Base-by-base conservation (phyloP, 2,888 invertebrate species). In the Eupithecia subumbrata region DNA sequence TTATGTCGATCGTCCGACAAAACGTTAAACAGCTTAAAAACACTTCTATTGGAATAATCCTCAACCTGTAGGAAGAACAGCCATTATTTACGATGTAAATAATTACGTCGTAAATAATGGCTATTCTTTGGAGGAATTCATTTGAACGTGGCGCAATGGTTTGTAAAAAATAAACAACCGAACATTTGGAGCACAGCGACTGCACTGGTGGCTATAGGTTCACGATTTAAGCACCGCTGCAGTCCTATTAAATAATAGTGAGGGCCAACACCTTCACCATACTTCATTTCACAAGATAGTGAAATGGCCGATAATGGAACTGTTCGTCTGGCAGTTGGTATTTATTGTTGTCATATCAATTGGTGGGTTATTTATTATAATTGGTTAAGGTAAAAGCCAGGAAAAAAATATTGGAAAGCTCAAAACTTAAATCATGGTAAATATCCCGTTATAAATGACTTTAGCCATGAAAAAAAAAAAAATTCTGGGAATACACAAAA, bases 161-260 rank as follows among this genome's bases (percentile, higher is more conserved):
- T 74, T 74, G 76, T 74, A 74, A 74, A 75, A 74, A 66, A 76
- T 74, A 72, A 74, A 74, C 71, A 74, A 69, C 68, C n/a, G 12
- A 43, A 45, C 68, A 68, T 68, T 68, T 68, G 43, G 43, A 43
- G 40, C 66, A 25, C 60, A 60, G 60, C 25, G 60, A 25, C 14
- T 56, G 56, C 56, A 8, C 12, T 66, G 66, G 66, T n/a, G 48
- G 52, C 52, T 66, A 34, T 34, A 18, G 66, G n/a, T 37, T 66
- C 66, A n/a, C 66, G 37, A 66, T 66, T 66, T 22, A 66, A 66
- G 40, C 16, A 37, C 40, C 66, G 7, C 66, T 37, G 64, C 64
- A 34, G 63, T 30, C 63, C 34, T 34, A 34, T 63, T 63, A 63
- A 63, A 34, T 34, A 64, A 37, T 8, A 66, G 64, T 37, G 2